Conservation (phyloP, 2,888 invertebrate genomes). For the Thecophora atra region DNA sequence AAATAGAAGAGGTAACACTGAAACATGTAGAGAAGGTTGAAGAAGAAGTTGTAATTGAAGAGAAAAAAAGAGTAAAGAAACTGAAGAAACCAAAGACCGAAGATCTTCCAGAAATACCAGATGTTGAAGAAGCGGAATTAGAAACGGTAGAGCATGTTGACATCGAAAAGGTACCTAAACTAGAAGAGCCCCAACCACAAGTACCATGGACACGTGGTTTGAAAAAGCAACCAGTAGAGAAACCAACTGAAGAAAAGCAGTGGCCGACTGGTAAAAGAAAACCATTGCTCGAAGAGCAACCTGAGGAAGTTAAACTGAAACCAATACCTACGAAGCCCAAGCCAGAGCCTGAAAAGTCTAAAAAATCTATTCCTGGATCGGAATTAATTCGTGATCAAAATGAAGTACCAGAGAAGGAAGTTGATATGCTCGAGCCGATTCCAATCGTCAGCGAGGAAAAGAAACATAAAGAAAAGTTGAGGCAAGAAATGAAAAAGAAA, state of each 20-base stretch:
- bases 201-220: constrained; percentile 63
- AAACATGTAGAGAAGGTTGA: constrained; percentile 60
- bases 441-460: constrained; percentile 61
- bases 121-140: constrained; percentile 55
- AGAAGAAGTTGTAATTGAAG: constrained; percentile 55
- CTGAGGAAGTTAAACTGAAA: constrained; percentile 64
- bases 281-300: constrained; percentile 66
- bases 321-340: constrained; percentile 61
- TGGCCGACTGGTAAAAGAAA: constrained; percentile 64
- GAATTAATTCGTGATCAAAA: constrained; percentile 57
- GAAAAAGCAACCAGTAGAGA: constrained; percentile 63
- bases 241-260: constrained; percentile 61
- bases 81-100: constrained; percentile 58
- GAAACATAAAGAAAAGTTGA: constrained; percentile 64
- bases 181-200: constrained; percentile 55
- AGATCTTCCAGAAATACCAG: constrained; percentile 60
- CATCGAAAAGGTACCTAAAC: constrained; percentile 55
- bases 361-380: constrained; percentile 56
- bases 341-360: constrained; percentile 54
- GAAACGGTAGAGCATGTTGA: constrained; percentile 62
- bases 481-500: constrained; percentile 61
- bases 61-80: constrained; percentile 56
- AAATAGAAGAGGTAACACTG: constrained; percentile 55
- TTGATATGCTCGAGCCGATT: constrained; percentile 51
- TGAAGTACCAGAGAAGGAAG: constrained; percentile 54